These are phyloP conservation scores for Tor tambroides DNA, from an alignment of 2,113 vertebrate genomes.

Conservation along the genomic window DNA sequence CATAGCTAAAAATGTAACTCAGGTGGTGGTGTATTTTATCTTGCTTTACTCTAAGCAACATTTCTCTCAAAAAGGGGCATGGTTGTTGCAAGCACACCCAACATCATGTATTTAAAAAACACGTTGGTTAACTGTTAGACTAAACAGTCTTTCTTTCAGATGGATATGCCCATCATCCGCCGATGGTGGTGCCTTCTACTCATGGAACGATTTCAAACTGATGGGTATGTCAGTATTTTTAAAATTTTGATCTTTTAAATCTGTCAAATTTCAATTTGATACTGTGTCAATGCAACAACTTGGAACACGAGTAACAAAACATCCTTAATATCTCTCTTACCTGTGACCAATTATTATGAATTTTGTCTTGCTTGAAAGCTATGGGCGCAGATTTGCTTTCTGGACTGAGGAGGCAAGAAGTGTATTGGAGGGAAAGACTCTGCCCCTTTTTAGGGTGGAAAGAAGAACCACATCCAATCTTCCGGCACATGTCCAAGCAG, in stretches of 20 bases:
- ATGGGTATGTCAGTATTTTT: background rate
- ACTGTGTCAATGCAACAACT: background rate
- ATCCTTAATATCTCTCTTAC: conserved; percentile 1
- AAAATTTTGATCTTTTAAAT: background rate
- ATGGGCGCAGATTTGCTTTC: background rate
- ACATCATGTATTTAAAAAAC: conserved; percentile 1
- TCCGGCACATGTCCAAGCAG: background rate
- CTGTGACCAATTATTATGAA: background rate
- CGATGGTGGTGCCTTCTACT: background rate
- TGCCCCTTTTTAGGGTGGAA: background rate
- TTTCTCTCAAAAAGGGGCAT: background rate
- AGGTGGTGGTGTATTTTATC: background rate
- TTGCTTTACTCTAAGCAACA: background rate
- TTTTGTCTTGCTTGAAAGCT: background rate
- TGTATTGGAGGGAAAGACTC: background rate
- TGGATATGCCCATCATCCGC: background rate
- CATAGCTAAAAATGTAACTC: conserved; percentile 2
- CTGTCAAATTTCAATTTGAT: background rate
- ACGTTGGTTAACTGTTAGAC: background rate
- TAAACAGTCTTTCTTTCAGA: background rate
- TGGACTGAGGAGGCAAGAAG: background rate
- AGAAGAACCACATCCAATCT: background rate
- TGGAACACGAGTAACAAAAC: background rate
- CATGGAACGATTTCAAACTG: background rate
- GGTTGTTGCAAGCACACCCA: background rate